phyloP scores from a whole-genome alignment of 2,888 invertebrate genomes.

The Drosophila mettleri region DNA sequence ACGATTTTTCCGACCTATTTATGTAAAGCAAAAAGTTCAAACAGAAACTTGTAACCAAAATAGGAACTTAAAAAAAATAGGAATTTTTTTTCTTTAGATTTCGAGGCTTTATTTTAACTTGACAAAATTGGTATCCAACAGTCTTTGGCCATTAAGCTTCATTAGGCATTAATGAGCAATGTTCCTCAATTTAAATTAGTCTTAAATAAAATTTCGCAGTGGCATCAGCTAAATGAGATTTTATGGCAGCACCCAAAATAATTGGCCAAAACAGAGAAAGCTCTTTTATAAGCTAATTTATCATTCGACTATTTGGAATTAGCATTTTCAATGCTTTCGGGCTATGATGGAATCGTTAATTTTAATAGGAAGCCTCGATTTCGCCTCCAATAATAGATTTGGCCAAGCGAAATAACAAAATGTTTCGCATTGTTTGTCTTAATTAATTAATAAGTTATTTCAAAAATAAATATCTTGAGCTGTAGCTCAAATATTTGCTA shows the following conservation, averaged over 20 bases:
- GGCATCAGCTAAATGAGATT: not conserved
- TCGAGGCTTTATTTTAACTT: not conserved
- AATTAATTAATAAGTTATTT: not conserved
- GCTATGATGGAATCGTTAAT: not conserved
- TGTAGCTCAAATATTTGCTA: not conserved
- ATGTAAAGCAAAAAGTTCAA: not conserved
- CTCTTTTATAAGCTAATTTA: not conserved
- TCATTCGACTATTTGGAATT: not conserved
- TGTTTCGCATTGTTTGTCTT: not conserved
- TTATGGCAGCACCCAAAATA: not conserved
- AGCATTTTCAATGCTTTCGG: not conserved
- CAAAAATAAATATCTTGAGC: not conserved
- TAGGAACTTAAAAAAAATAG: not conserved
- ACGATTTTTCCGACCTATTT: not conserved
- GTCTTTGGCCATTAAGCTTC: not conserved
- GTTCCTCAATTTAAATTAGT: constrained; percentile 2
- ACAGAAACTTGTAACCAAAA: not conserved
- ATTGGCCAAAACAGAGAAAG: not conserved
- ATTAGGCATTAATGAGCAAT: not conserved
- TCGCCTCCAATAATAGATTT: not conserved
- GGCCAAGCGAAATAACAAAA: not conserved
- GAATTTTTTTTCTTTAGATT: not conserved
- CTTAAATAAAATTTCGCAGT: not conserved
- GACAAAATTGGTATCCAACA: not conserved
- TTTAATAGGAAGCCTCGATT: not conserved